Conservation (phyloP, 2,888 invertebrate species). For the Cataglyphis albicans region DNA sequence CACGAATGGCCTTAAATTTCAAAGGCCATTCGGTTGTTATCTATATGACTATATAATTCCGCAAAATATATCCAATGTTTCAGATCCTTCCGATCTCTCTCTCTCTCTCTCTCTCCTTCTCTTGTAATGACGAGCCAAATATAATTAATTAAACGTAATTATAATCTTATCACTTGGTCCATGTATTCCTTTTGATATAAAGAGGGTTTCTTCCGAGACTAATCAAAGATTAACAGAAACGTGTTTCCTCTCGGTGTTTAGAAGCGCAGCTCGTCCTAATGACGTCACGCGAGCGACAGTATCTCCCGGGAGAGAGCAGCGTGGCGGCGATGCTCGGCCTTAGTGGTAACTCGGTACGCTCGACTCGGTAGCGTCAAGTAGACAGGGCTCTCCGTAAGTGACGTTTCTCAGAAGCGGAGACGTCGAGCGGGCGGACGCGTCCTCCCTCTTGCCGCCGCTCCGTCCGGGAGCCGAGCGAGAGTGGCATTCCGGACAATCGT, state of each 20-base stretch:
- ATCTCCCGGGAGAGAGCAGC: conserved; percentile 16
- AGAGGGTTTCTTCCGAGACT: neutral
- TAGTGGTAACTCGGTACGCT: conserved; percentile 13
- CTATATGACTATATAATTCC: neutral
- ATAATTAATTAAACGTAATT: neutral
- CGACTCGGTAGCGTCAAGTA: conserved; percentile 26
- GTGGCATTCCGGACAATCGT: conserved; percentile 71
- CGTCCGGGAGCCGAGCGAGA: conserved; percentile 26
- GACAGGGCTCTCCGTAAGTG: conserved; percentile 57
- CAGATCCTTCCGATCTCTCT: neutral
- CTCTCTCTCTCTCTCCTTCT: neutral
- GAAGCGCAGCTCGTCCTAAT: conserved; percentile 11
- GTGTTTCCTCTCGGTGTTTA: conserved; percentile 28
- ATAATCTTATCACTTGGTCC: neutral
- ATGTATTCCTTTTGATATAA: neutral
- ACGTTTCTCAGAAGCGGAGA: conserved; percentile 73
- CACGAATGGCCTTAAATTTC: neutral
- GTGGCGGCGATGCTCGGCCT: neutral
- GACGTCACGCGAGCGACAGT: conserved; percentile 33
- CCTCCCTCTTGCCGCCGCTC: conserved; percentile 25
- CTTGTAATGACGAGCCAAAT: neutral
- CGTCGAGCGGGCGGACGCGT: conserved; percentile 40
- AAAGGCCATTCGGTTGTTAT: neutral
- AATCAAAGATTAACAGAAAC: conserved; percentile 6
- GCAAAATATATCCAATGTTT: neutral